Evolutionary conservation across 2,113 vertebrate species (phyloP).

Genomic region (Sarotherodon lohbergeri): DNA sequence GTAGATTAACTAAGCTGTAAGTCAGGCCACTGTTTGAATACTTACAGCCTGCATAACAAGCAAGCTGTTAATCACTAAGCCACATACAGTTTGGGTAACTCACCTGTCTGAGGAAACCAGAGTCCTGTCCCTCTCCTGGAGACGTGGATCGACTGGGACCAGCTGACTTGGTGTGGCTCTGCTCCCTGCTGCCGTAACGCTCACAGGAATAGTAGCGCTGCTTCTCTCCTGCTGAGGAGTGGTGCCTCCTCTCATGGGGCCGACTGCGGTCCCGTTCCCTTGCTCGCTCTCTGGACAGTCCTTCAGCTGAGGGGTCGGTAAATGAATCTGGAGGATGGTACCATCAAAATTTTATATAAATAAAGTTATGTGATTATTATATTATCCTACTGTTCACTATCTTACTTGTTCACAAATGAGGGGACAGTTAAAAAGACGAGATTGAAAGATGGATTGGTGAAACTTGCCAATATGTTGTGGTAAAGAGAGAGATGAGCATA

Average conservation of each 20-base stretch:
- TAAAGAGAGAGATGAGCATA: background rate
- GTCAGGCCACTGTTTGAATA: background rate
- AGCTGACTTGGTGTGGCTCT: constrained; percentile 75
- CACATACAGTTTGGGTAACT: background rate
- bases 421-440: background rate
- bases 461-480: background rate
- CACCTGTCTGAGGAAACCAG: constrained; percentile 81
- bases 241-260: constrained; percentile 90
- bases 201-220: constrained; percentile 96
- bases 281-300: constrained; percentile 72
- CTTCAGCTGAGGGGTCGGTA: constrained; percentile 57
- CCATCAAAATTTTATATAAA: background rate
- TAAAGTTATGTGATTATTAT: background rate
- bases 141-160: constrained; percentile 86
- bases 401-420: background rate
- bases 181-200: constrained; percentile 86
- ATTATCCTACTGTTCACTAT: background rate
- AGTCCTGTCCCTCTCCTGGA: constrained; percentile 78
- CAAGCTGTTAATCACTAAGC: background rate
- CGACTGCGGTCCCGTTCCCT: constrained; percentile 86
- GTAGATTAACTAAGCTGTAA: background rate
- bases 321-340: constrained; percentile 14
- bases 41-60: background rate
- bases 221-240: constrained; percentile 82
- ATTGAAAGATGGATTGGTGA: background rate